These are phyloP conservation scores for Drosophila kepulauana DNA, from an alignment of 1,140 invertebrate genomes.

Conservation along the genomic window DNA sequence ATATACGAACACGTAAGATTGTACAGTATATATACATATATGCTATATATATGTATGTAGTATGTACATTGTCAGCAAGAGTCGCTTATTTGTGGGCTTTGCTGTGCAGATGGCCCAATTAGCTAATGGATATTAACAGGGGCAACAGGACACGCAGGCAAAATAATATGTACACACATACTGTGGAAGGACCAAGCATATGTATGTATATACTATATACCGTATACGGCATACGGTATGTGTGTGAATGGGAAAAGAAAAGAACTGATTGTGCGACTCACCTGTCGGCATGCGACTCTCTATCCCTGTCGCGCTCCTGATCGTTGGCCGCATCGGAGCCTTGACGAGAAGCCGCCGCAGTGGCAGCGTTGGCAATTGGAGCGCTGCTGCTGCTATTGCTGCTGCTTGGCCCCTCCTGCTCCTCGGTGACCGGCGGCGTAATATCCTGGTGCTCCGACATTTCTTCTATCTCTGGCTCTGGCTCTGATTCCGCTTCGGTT, in stretches of 20 bases:
- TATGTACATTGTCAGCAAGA: neutral
- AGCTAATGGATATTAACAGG: conserved; percentile 73
- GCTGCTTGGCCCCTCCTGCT: conserved; percentile 35
- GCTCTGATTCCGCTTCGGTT: neutral
- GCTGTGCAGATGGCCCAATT: conserved; percentile 53
- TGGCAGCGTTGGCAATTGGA: neutral
- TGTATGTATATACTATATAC: neutral
- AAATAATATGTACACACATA: conserved; percentile 32
- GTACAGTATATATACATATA: neutral
- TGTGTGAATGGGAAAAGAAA: neutral
- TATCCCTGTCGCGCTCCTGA: conserved; percentile 50
- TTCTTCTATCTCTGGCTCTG: no score
- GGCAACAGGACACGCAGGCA: conserved; percentile 32
- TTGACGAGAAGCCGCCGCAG: neutral
- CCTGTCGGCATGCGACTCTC: conserved; percentile 66
- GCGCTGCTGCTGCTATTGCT: conserved; percentile 28
- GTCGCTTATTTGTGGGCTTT: conserved; percentile 6
- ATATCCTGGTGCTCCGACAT: conserved; percentile 41
- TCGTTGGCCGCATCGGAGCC: conserved; percentile 15
- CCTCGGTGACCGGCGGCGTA: conserved; percentile 31
- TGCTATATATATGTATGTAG: conserved; percentile 1
- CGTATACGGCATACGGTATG: neutral
- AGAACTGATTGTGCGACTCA: conserved; percentile 45
- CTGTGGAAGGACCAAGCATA: conserved; percentile 1
- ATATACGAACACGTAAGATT: neutral